Evolutionary conservation across 2,113 vertebrate genomes (phyloP).

Genomic region (Elachura formosa): DNA sequence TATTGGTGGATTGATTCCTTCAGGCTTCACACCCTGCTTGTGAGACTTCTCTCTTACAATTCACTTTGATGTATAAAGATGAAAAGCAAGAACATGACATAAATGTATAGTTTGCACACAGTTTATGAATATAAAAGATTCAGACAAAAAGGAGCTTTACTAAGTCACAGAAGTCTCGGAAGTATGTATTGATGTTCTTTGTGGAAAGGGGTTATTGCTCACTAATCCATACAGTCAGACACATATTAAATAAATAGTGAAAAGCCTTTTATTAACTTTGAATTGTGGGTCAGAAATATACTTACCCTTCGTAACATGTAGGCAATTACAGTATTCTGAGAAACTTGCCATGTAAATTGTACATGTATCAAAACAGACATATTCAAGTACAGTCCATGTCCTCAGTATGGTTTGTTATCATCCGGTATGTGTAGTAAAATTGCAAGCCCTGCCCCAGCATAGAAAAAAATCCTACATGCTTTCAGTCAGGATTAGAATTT

Average conservation of each 20-base stretch:
- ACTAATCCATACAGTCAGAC: background rate
- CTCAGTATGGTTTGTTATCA: background rate
- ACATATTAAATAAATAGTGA: background rate
- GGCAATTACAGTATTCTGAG: background rate
- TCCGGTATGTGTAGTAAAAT: background rate
- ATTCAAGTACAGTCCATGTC: background rate
- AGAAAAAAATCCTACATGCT: background rate
- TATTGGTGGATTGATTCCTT: background rate
- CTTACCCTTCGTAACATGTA: background rate
- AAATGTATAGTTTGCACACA: background rate
- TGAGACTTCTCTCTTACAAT: background rate
- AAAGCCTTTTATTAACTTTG: background rate
- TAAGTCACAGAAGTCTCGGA: background rate
- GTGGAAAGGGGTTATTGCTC: background rate
- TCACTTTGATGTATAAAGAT: background rate
- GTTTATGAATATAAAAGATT: background rate
- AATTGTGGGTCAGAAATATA: background rate
- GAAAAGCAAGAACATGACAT: background rate
- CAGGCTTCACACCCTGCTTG: background rate
- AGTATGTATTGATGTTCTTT: background rate
- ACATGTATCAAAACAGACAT: background rate
- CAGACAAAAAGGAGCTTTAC: background rate
- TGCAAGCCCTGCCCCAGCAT: background rate
- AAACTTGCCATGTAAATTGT: background rate
- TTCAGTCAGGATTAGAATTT: background rate